These are phyloP conservation scores for Ammodramus savannarum DNA, from an alignment of 2,113 vertebrate genomes.

Conservation along the genomic window DNA sequence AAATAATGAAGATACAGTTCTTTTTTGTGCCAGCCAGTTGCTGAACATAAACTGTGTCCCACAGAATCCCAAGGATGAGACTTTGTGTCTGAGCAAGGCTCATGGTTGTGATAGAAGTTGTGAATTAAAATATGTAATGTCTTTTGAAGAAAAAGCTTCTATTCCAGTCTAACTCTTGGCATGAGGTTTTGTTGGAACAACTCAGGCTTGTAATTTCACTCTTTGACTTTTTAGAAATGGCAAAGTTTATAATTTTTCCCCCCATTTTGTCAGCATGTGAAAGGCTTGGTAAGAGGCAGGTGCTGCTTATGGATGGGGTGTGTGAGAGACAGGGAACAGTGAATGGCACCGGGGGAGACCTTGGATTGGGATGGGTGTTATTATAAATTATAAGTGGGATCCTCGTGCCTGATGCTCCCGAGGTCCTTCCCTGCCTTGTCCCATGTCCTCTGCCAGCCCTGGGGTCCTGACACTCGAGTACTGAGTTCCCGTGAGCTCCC, in stretches of 20 bases:
- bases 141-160: constrained; percentile 42
- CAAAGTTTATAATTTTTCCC: neutral
- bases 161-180: neutral
- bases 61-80: neutral
- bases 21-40: constrained; percentile 10
- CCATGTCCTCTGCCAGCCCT: neutral
- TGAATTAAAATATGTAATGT: neutral
- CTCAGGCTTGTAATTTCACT: neutral
- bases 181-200: neutral
- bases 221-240: neutral
- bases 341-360: neutral
- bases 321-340: neutral
- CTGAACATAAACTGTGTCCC: neutral
- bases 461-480: rapidly evolving
- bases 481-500: neutral
- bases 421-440: neutral
- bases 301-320: neutral
- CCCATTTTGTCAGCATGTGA: neutral
- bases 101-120: constrained; percentile 5
- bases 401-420: neutral
- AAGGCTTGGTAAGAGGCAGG: neutral
- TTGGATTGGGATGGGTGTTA: neutral
- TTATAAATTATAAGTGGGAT: neutral
- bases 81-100: neutral
- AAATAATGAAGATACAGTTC: constrained; percentile 48